These are phyloP conservation scores for Blastomussa wellsi DNA, from an alignment of 92 coral and sea anemone species.

Conservation along the genomic window DNA sequence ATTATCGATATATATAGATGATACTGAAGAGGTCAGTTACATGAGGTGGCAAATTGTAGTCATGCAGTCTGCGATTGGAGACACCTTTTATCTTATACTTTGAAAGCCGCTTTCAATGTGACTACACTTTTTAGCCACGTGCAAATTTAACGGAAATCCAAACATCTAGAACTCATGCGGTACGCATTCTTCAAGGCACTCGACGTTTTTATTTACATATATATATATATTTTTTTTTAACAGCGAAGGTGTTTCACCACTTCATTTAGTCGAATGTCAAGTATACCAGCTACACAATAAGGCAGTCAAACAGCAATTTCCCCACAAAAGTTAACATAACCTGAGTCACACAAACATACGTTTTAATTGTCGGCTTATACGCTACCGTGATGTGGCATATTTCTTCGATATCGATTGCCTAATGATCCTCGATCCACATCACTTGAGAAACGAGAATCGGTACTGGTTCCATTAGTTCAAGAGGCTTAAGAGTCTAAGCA, in stretches of 20 bases:
- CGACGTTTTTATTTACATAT: not conserved
- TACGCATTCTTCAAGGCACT: not conserved
- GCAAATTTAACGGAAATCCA: not conserved
- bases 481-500: slow-evolving; percentile 13
- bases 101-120: not conserved
- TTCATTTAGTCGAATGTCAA: not conserved
- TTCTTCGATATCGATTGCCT: slow-evolving; percentile 42
- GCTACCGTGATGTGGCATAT: slow-evolving; percentile 36
- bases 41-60: not conserved
- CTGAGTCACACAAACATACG: not conserved
- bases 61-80: not conserved
- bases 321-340: not conserved
- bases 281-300: not conserved
- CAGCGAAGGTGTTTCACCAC: not conserved
- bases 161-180: not conserved
- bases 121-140: not conserved
- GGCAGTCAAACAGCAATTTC: slow-evolving; percentile 2
- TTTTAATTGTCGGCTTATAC: not conserved
- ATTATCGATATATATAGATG: not conserved
- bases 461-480: slow-evolving; percentile 42
- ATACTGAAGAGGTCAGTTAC: slow-evolving; percentile 4
- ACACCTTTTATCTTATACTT: not conserved
- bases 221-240: no score
- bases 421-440: slow-evolving; percentile 31
- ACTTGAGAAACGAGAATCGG: slow-evolving; percentile 40